phyloP scores from a whole-genome alignment of 2,113 vertebrate species.

The Tylochromis polylepis region DNA sequence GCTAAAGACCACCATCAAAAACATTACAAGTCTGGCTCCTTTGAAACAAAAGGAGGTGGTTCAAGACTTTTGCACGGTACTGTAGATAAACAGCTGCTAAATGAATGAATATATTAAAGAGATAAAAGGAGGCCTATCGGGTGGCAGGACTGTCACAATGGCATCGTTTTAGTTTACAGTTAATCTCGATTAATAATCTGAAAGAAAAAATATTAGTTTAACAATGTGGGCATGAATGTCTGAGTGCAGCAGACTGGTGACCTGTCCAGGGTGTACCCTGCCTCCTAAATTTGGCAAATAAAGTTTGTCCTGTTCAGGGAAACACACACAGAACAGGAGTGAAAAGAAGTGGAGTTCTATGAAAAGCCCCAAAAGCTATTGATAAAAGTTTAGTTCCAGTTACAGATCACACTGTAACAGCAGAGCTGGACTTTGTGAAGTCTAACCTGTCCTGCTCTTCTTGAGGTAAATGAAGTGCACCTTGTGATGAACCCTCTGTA shows the following conservation, averaged over 20 bases:
- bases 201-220: background rate
- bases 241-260: background rate
- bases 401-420: too few relatives aligned
- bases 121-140: rapidly evolving
- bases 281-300: background rate
- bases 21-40: background rate
- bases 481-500: too few relatives aligned
- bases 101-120: background rate
- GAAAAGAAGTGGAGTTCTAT: background rate
- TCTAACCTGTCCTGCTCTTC: too few relatives aligned
- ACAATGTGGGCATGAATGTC: background rate
- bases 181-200: background rate
- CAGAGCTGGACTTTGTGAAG: too few relatives aligned
- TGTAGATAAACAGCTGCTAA: background rate
- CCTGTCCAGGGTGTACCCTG: background rate
- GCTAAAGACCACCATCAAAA: background rate
- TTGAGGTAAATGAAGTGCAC: too few relatives aligned
- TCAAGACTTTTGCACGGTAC: background rate
- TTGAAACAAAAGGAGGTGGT: rapidly evolving
- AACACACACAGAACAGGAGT: background rate
- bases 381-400: background rate
- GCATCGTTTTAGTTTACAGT: rapidly evolving
- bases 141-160: background rate
- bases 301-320: background rate
- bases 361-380: background rate